Evolutionary conservation across 2,888 invertebrate species (phyloP).

Genomic region (Campoletis raptor): DNA sequence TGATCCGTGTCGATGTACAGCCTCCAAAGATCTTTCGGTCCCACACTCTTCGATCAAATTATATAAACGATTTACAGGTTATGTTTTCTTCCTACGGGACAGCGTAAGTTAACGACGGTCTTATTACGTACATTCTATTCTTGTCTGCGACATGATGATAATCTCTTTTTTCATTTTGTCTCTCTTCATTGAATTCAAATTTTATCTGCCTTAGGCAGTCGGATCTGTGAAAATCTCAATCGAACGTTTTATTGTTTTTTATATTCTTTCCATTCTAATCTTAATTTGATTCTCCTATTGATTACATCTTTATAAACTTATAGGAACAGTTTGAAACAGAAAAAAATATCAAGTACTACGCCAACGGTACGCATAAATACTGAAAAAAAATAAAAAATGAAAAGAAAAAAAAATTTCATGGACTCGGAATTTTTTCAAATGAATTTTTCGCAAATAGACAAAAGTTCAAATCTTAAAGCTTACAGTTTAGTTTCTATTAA

Average conservation of each 20-base stretch:
- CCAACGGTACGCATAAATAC: not conserved
- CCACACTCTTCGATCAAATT: conserved; percentile 22
- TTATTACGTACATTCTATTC: not conserved
- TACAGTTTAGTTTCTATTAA: not conserved
- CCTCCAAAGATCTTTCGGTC: conserved; percentile 42
- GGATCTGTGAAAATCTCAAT: not conserved
- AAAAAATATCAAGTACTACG: not conserved
- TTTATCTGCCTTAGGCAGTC: not conserved
- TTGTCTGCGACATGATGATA: not conserved
- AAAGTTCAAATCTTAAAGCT: too few species aligned
- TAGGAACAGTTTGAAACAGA: not conserved
- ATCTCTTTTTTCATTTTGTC: not conserved
- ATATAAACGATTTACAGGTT: not conserved
- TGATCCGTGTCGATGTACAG: conserved; percentile 18
- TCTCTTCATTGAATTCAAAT: not conserved
- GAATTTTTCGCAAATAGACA: too few species aligned
- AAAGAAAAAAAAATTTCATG: too few species aligned
- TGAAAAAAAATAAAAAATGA: not conserved
- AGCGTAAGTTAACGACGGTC: conserved; percentile 26
- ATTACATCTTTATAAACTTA: not conserved
- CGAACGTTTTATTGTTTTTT: not conserved
- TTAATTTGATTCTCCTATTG: not conserved
- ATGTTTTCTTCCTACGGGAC: not conserved
- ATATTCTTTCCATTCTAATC: not conserved
- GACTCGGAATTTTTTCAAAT: too few species aligned